These are phyloP conservation scores for Chinchilla lanigera DNA, from an alignment of 2,113 vertebrate species.

Conservation along the genomic window DNA sequence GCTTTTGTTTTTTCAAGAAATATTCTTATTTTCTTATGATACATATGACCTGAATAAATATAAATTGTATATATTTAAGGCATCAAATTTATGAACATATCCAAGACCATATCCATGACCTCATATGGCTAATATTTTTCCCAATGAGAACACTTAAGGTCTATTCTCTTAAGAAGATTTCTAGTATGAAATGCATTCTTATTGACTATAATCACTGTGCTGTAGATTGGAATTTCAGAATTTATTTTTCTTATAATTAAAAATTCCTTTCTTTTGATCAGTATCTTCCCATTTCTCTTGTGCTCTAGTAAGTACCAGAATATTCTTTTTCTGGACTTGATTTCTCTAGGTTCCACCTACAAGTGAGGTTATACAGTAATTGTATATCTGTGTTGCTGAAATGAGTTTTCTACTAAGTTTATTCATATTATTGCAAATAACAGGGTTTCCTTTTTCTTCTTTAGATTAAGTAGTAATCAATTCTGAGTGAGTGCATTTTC, in stretches of 20 bases:
- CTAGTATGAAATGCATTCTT: background rate
- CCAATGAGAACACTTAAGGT: background rate
- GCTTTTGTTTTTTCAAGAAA: background rate
- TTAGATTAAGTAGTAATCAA: background rate
- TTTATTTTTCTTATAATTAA: background rate
- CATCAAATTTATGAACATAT: background rate
- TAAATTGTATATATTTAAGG: background rate
- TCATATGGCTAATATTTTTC: background rate
- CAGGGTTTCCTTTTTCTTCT: background rate
- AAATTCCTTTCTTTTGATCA: background rate
- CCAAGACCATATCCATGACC: too few relatives aligned
- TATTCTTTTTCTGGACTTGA: background rate
- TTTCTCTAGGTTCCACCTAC: background rate
- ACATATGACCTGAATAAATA: too few relatives aligned
- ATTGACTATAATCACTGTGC: background rate
- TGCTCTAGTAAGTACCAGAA: background rate
- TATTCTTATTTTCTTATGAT: background rate
- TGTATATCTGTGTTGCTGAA: background rate
- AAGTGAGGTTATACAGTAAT: background rate
- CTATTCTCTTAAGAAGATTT: background rate
- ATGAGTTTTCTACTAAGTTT: background rate
- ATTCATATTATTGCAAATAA: background rate
- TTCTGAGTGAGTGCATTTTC: background rate
- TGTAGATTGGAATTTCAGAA: background rate
- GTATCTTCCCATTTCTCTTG: background rate